Conservation (phyloP, 2,797 vertebrate species). For the Onychomys arenicola region DNA sequence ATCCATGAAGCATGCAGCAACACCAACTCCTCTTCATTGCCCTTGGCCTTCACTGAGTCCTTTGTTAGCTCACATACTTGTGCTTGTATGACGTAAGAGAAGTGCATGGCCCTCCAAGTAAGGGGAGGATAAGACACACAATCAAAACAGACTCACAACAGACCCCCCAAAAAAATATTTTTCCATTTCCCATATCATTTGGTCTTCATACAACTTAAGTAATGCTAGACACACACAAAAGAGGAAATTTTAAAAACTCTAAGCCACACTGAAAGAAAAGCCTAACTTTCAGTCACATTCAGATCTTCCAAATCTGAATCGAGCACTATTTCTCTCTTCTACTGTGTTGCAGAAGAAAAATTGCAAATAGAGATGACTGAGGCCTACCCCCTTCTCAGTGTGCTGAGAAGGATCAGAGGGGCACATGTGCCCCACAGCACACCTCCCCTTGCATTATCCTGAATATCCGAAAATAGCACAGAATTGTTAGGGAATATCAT, state of each 20-base stretch:
- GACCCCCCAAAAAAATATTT: constrained; percentile 12
- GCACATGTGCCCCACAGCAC: neutral
- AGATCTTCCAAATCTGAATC: neutral
- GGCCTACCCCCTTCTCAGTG: neutral
- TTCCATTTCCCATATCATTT: constrained; percentile 18
- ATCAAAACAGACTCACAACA: neutral
- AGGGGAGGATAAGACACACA: neutral
- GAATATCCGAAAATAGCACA: neutral
- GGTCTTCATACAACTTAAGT: constrained; percentile 6
- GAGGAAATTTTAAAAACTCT: neutral
- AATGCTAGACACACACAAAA: neutral
- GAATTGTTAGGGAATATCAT: neutral
- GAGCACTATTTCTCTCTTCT: neutral
- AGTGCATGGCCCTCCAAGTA: neutral
- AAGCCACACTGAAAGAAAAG: neutral
- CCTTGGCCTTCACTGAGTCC: neutral
- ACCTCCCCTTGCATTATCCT: neutral
- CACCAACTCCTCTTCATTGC: neutral
- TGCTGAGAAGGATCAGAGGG: neutral
- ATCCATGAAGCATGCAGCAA: neutral
- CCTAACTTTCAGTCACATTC: neutral
- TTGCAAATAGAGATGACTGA: neutral
- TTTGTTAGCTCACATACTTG: neutral
- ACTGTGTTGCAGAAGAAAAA: neutral
- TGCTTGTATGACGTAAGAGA: constrained; percentile 5